Conservation (phyloP, 2,888 invertebrate species). For the Drosophila phalerata region DNA sequence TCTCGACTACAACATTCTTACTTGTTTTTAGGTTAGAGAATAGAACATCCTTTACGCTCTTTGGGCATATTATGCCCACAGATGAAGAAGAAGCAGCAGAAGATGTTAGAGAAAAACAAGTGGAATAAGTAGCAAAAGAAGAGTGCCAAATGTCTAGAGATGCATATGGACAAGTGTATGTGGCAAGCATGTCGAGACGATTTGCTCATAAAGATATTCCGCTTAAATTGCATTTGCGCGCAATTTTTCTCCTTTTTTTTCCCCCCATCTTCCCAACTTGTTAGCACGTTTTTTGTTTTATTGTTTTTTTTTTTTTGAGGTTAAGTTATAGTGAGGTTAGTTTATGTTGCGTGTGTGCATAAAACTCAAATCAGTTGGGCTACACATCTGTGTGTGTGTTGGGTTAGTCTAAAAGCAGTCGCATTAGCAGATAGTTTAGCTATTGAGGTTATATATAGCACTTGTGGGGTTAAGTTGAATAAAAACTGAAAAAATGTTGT, state of each 20-base stretch:
- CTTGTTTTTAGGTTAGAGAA: constrained; percentile 25
- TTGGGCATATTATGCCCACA: constrained; percentile 32
- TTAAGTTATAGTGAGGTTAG: constrained; percentile 19
- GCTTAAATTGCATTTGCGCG: constrained; percentile 63
- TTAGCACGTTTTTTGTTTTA: background rate
- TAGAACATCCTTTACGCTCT: constrained; percentile 41
- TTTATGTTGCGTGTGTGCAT: constrained; percentile 24
- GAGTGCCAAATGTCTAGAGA: constrained; percentile 46
- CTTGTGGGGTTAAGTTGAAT: constrained; percentile 18
- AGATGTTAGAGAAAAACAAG: constrained; percentile 6
- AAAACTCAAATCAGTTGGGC: constrained; percentile 29
- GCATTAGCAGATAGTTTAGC: constrained; percentile 43
- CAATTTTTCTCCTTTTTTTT: constrained; percentile 18
- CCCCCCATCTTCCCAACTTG: background rate
- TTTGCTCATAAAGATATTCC: constrained; percentile 51
- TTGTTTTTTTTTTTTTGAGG: constrained; percentile 37
- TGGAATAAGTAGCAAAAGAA: background rate
- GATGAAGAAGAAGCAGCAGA: background rate
- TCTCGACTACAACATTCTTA: background rate
- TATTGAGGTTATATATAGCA: constrained; percentile 48
- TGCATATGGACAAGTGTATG: constrained; percentile 19
- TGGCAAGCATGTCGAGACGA: constrained; percentile 20
- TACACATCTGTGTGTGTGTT: constrained; percentile 8
- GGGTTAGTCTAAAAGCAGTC: constrained; percentile 17
- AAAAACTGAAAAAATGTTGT: constrained; percentile 5